These are phyloP conservation scores for Silurus glanis DNA, from an alignment of 2,113 vertebrate genomes.

Conservation along the genomic window DNA sequence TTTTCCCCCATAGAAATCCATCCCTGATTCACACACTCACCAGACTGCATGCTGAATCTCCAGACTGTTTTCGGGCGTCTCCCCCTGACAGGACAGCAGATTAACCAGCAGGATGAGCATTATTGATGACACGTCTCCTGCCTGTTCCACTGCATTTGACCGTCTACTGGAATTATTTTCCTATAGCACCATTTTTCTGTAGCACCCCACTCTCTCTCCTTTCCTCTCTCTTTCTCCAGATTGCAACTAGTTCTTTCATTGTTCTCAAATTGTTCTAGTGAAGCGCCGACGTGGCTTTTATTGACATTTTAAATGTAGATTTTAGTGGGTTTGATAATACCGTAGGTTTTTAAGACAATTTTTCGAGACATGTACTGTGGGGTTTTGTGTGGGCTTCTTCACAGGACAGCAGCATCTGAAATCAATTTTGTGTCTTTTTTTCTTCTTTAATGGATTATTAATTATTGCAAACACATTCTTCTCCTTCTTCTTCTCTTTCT, in stretches of 20 bases:
- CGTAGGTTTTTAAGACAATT: constrained; percentile 66
- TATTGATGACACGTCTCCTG: constrained; percentile 17
- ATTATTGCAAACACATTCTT: constrained; percentile 25
- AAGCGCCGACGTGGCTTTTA: constrained; percentile 55
- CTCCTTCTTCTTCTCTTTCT: constrained; percentile 36
- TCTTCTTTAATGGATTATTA: constrained; percentile 43
- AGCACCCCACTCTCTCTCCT: constrained; percentile 27
- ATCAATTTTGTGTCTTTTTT: not conserved
- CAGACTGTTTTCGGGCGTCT: not conserved
- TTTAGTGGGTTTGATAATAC: constrained; percentile 67
- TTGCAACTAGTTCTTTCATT: constrained; percentile 22
- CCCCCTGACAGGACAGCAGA: not conserved
- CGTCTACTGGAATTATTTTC: not conserved
- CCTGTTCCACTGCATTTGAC: constrained; percentile 38
- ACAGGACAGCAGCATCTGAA: not conserved
- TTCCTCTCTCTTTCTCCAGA: constrained; percentile 34
- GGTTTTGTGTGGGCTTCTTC: not conserved
- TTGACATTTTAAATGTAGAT: constrained; percentile 62
- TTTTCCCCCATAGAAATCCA: not conserved
- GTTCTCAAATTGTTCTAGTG: constrained; percentile 33
- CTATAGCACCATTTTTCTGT: constrained; percentile 46
- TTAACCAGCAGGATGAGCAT: constrained; percentile 12
- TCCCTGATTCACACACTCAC: constrained; percentile 17
- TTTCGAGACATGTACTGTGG: constrained; percentile 58
- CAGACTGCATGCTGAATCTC: constrained; percentile 28